Base-by-base conservation (phyloP, 2,888 invertebrate genomes). In the Megaustenia siamemsis region DNA sequence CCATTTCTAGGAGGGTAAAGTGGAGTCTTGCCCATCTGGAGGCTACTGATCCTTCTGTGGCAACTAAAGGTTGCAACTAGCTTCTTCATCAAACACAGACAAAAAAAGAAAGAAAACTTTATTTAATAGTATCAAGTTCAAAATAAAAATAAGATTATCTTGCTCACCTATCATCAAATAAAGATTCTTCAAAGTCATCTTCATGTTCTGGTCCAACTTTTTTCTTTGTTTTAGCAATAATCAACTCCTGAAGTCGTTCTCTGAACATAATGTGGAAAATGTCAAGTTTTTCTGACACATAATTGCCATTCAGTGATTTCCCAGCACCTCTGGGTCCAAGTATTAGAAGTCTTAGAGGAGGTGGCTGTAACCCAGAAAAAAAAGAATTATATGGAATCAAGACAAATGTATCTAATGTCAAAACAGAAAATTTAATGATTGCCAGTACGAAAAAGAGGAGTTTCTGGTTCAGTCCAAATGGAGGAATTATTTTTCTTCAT, bases 261-360 rank as follows among this genome's bases (percentile, higher is more conserved):
- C 90, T 89, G 90, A 94, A 94, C 77, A 92, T 91, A 73, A 94
- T 94, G 89, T 94, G 94, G 92, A 94, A 94, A n/a, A 94, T 86
- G 3, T 93, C 93, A 38, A 93, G 88, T 84, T 93, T 93, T 78
- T 90, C 89, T 45, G 94, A 94, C 78, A 94, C 89, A 53, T 92
- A 88, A 32, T 93, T 88, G 1, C 93, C 94, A 88, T 94, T 93
- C 6, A 93, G 83, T 2, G 92, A 91, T 88, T 94, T 94, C 38
- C 94, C 94, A 10, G 93, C 89, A 8, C 94, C 94, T 56, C 90
- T 88, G 0, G 93, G 91, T 35, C 94, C 94, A 8, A 94, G 87
- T 28, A 94, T 88, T 43, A 94, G 85, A 35, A 94, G 85, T 40
- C 94, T 90, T 15, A 92, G 71, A 15, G 94, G 92, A 15, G 94